Base-by-base conservation (phyloP, 92 coral and sea anemone genomes). In the Zoanthus solanderi region DNA sequence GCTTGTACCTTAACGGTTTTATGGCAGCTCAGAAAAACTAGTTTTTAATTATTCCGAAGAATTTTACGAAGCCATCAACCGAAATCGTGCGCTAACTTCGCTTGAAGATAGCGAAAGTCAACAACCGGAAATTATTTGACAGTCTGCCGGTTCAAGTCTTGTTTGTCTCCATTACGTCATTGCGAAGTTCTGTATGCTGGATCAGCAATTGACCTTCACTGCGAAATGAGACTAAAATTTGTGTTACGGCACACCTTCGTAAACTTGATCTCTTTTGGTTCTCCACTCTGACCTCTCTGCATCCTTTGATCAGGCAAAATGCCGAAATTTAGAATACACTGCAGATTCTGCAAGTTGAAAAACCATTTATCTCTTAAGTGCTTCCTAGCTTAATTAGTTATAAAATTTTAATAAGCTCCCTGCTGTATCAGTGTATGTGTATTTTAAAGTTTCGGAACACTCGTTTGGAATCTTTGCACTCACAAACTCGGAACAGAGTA, bases 131-230 rank as follows among this genome's bases (percentile, higher is more conserved):
- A 52, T 54, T 66, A 37, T 66, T 66, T 67, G 75, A 81, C 75
- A 79, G 50, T 79, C 57, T 72, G 84, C 73, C 84, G 29, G 30
- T 23, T 28, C 66, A 28, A 60, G 66, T 6, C 23, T 6, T 17
- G 78, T 76, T 73, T 37, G 63, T 1, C 45, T 56, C 53, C 61
- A 50, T 81, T 81, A 81, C 85, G 85, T 81, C 85, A 81, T 81
- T 18, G 6, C 42, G 85, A 81, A 81, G 85, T 81, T 44, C 85
- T 65, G 58, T 50, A 0, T 50, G 56, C 9, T 7, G 63, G n/a
- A 56, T 57, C 45, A 42, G 42, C 6, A 16, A 16, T 65, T 63
- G 74, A 42, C 61, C 45, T 81, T 81, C 75, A 65, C 13, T 16
- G 72, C 11, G 72, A 34, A 9, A 61, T 4, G 44, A 72, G 50